phyloP scores from a whole-genome alignment of 2,113 vertebrate genomes.

The Leptobrachium leishanense region DNA sequence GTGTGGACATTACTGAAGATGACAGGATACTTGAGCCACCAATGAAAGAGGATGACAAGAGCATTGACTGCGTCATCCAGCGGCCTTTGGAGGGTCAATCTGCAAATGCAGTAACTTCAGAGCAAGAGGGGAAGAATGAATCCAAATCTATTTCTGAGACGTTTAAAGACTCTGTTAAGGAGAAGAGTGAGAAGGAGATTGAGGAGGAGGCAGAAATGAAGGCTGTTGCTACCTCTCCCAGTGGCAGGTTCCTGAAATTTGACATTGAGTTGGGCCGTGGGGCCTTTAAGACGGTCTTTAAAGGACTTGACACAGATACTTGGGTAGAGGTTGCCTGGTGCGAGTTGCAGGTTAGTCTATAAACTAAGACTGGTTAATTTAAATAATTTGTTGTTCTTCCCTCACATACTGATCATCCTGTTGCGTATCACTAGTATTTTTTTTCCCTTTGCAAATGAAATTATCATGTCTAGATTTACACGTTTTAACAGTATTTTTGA shows the following conservation, averaged over 20 bases:
- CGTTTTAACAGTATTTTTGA: no score
- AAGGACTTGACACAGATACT: slow-evolving; percentile 90
- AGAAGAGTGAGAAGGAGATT: slow-evolving; percentile 78
- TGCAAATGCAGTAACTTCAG: slow-evolving; percentile 42
- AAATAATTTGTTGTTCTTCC: no score
- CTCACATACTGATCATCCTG: no score
- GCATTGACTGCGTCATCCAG: slow-evolving; percentile 32
- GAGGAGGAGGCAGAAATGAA: slow-evolving; percentile 96
- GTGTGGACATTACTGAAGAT: slow-evolving; percentile 75
- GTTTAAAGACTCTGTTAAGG: slow-evolving; percentile 57
- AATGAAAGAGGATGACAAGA: slow-evolving; percentile 54
- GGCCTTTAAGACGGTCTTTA: slow-evolving; percentile 93
- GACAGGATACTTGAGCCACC: slow-evolving; percentile 54
- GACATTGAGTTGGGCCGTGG: slow-evolving; percentile 91
- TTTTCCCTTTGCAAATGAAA: no score
- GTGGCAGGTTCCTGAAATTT: slow-evolving; percentile 89
- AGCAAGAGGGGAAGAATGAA: slow-evolving; percentile 56
- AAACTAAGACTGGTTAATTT: no score
- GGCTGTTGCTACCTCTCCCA: slow-evolving; percentile 89
- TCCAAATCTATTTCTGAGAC: slow-evolving; percentile 54
- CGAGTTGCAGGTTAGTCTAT: slow-evolving; percentile 83
- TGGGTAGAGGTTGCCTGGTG: slow-evolving; percentile 97
- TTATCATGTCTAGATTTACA: no score
- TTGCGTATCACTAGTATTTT: no score
- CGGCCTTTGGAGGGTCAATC: slow-evolving; percentile 49